Evolutionary conservation across 2,797 vertebrate genomes (phyloP), one percentile per base, ranked within the genome.

Genomic region (Lates japonicus): DNA sequence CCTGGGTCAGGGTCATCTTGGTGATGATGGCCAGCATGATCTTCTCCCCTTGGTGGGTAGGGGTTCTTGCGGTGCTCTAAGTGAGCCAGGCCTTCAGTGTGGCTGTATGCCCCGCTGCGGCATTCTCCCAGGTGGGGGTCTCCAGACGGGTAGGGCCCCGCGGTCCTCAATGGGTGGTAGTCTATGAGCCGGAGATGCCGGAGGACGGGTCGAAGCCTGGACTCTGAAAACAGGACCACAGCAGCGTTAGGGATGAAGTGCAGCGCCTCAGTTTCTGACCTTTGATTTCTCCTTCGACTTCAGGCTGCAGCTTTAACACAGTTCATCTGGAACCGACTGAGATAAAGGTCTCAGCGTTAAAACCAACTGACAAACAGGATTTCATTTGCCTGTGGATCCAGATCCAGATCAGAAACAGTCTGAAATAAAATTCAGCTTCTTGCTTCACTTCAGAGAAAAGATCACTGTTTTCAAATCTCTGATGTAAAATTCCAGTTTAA

Each of bases 71-170:
- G 86, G 90, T 97, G 96, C 70, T 97, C 96, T n/a, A n/a, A n/a
- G 63, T 94, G 1, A 97, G 96, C 96, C 96, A 97, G 89, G 96
- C 95, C 93, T 97, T 97, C 70, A 97, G 96, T 20, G 96, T 97
- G 55, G 97, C 96, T 0, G 98, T 99, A 97, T 97, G 63, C 98
- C 98, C 83, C 98, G 92, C 0, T n/a, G 97, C 98, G 83, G 98
- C 97, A 72, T 98, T 98, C 90, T 98, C 98, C 59, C 97, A 98
- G 29, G 96, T 90, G n/a, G 9, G 97, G 96, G 91, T 99, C 98
- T 68, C 97, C 97, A 20, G 97, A 98, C 0, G 97, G 93, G 83
- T 97, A 98, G 0, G 96, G 95, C 42, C 97, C 97, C 84, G 98
- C 92, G 60, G 97, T 93, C 4, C 96, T 97, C 31, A 99, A 98